A percentile compares a stretch with the other conserved stretches of the same genome.
Evolutionary conservation across 2,113 vertebrate genomes (phyloP).

Genomic region (Hydrolagus affinis): DNA sequence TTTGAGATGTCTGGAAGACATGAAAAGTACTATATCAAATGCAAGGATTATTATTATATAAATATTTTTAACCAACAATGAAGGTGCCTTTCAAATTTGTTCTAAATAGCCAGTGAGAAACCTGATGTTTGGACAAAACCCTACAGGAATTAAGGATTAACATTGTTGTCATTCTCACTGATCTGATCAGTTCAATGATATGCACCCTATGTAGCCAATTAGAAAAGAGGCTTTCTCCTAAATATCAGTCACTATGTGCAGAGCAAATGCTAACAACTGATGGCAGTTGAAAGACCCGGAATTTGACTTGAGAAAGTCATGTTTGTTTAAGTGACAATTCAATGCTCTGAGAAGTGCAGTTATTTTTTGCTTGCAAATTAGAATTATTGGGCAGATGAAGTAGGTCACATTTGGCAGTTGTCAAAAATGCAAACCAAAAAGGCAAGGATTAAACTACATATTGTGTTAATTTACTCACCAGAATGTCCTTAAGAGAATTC

Average conservation of each 20-base stretch:
- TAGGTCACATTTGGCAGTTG: no score
- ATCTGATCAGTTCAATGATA: neutral
- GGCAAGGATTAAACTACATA: no score
- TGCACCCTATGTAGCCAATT: neutral
- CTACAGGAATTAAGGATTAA: neutral
- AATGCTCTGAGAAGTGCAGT: neutral
- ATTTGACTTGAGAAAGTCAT: neutral
- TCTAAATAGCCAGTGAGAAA: no score
- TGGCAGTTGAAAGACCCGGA: neutral
- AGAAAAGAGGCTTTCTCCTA: neutral
- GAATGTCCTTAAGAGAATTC: no score
- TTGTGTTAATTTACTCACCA: no score
- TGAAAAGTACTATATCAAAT: no score
- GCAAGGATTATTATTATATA: no score
- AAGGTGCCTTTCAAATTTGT: no score
- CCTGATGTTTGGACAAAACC: neutral
- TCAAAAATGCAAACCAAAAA: no score
- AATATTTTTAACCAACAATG: no score
- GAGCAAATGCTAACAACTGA: neutral
- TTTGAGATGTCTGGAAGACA: no score
- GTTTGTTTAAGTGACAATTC: neutral
- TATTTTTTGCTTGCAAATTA: neutral
- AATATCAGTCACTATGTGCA: neutral
- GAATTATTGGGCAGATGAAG: no score
- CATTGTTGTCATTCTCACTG: neutral